Base-by-base conservation (phyloP, 2,888 invertebrate genomes). In the Pammene aurita region DNA sequence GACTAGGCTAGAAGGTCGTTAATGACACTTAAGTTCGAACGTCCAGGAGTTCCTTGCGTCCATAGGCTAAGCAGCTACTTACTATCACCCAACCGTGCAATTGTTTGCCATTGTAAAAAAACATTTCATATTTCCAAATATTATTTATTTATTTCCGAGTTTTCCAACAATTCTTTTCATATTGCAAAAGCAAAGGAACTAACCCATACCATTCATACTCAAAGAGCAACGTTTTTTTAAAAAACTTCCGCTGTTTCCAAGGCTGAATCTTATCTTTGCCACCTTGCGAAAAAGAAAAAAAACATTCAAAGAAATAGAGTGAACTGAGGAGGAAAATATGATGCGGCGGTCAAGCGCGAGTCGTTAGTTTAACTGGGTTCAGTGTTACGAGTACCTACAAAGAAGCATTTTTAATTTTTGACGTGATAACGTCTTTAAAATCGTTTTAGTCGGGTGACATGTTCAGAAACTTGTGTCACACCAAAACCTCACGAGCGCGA, bases 291-390 rank as follows among this genome's bases (percentile, higher is more conserved):
- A 57, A 66, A 65, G 41, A 65, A 50, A 41, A n/a, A 48, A 58
- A 41, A 34, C 13, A 52, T 58, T 66, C 34, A 14, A 11, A 52
- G 58, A 52, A 52, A 58, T 44, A 66, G 52, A 66, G 66, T 13
- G 66, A 58, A 52, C 66, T 50, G 57, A n/a, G 34, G 52, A 41
- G 38, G 57, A 58, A 66, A 66, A 66, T 64, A 34, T 50, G 41
- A 41, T 57, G 41, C 11, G 55, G 54, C 7, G 41, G 66, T 0
- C n/a, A 52, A 66, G 66, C 38, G 52, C 13, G 66, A 58, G 2
- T 5, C 34, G 38, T 13, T 16, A 35, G 2, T n/a, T 5, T n/a
- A 2, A 0, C 13, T 13, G 42, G 58, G 58, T 66, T 58, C 66
- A n/a, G 26, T 58, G 1, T 18, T n/a, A 14, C 26, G 2, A 11